Base-by-base conservation (phyloP, 92 coral and sea anemone species). In the Heliopora coerulea region DNA sequence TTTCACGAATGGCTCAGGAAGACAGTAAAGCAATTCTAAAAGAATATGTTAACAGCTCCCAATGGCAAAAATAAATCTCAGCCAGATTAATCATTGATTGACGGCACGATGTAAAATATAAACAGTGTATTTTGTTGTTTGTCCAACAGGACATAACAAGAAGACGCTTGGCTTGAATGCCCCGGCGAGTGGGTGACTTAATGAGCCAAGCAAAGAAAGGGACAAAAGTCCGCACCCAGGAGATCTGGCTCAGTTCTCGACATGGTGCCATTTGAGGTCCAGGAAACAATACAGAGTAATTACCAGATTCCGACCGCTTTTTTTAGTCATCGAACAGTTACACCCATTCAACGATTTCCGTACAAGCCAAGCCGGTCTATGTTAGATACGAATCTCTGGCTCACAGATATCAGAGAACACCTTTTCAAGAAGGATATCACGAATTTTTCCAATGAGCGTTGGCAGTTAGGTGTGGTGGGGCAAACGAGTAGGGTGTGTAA, bases 61-160 rank as follows among this genome's bases (percentile, higher is more conserved):
- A n/a, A 2, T 46, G 15, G 15, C 52, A 46, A 6, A 46, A 46
- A 46, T 46, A 46, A 46, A 2, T 2, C 52, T 15, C 7, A 46
- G 52, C 52, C 52, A 46, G 14, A n/a, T n/a, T 46, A 15, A 46
- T 15, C 17, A 2, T 8, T 46, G 12, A n/a, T 15, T 10, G 52
- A 46, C 52, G 14, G 6, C 52, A 46, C 52, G 52, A 46, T 8
- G 52, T 46, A 46, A 46, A 46, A 46, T 15, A 46, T 46, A 46
- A 46, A 46, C 52, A 46, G 52, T 46, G 52, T 46, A 46, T 46
- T n/a, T 46, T 46, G 52, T 46, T 46, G 52, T 46, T 15, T 6
- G n/a, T 46, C n/a, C 52, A 46, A n/a, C 15, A 15, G 15, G 15
- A 46, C 14, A 46, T 6, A 46, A 46, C 52, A 46, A 46, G 52